Conservation (phyloP, 2,888 invertebrate genomes). For the Hemicrepidius hirtus region DNA sequence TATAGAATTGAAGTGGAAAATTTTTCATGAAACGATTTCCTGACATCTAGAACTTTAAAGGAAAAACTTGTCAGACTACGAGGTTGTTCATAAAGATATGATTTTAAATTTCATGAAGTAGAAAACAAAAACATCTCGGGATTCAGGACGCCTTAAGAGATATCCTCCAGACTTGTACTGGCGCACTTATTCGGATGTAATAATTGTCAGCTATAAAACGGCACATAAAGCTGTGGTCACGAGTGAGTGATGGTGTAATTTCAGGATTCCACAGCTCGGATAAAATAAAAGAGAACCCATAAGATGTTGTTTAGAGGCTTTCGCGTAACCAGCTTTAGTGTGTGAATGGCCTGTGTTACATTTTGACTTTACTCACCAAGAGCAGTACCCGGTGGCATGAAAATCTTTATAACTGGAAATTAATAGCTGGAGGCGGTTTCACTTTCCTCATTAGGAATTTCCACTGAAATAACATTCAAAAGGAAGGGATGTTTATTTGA, state of each 20-base stretch:
- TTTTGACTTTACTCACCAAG: constrained; percentile 17
- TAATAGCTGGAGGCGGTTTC: constrained; percentile 15
- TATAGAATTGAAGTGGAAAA: background rate
- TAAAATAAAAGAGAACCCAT: constrained; percentile 49
- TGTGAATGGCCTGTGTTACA: constrained; percentile 32
- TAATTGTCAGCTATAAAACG: constrained; percentile 59
- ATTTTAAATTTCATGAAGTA: constrained; percentile 19
- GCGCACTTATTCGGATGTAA: constrained; percentile 55
- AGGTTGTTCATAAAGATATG: constrained; percentile 6
- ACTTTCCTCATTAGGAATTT: background rate
- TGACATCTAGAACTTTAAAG: background rate
- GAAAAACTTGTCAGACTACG: background rate
- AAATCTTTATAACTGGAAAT: constrained; percentile 23
- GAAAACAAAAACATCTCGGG: constrained; percentile 12
- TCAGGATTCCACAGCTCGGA: constrained; percentile 55
- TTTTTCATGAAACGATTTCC: constrained; percentile 10
- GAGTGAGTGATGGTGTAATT: constrained; percentile 58
- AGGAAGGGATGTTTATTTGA: background rate
- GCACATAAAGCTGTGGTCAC: constrained; percentile 58
- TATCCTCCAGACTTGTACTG: constrained; percentile 25
- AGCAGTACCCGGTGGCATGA: constrained; percentile 7
- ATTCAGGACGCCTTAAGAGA: constrained; percentile 7
- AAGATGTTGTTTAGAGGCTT: constrained; percentile 51
- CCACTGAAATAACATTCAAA: constrained; percentile 11
- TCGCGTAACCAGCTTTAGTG: constrained; percentile 34